A percentile compares a stretch with the other conserved stretches of the same genome.
Conservation (phyloP, 1,140 invertebrate genomes). For the Drosophila erecta region DNA sequence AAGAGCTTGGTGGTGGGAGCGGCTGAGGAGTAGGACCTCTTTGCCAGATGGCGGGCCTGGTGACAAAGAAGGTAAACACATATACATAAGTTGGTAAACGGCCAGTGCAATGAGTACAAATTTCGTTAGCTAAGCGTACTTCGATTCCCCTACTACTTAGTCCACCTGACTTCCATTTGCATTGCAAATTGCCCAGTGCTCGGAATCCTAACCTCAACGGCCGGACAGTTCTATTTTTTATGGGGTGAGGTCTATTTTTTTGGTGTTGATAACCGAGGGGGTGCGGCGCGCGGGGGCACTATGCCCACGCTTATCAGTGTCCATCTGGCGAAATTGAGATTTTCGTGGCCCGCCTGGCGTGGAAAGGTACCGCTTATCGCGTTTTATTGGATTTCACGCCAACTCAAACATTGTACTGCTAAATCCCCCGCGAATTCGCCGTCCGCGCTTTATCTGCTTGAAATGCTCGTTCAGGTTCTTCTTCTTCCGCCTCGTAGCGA, state of each 20-base stretch:
- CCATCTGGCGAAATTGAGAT: conserved; percentile 32
- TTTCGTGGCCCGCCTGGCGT: conserved; percentile 36
- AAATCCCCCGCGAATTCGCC: conserved; percentile 27
- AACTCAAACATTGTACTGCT: conserved; percentile 5
- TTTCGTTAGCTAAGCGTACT: too few species aligned
- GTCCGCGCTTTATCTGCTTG: conserved; percentile 20
- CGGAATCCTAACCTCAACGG: conserved; percentile 39
- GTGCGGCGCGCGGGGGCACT: conserved; percentile 10
- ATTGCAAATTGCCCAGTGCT: conserved; percentile 22
- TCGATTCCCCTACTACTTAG: background rate
- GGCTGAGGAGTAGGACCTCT: conserved; percentile 78
- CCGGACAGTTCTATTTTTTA: background rate
- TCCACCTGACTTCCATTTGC: conserved; percentile 31
- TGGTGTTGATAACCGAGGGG: conserved; percentile 12
- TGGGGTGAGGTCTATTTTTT: conserved; percentile 31
- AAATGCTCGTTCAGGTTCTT: conserved; percentile 3
- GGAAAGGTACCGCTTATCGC: conserved; percentile 54
- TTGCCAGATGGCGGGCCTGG: conserved; percentile 63
- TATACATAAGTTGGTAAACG: background rate
- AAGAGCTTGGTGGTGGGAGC: conserved; percentile 93
- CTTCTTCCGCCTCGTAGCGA: conserved; percentile 8
- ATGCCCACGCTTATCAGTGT: conserved; percentile 59
- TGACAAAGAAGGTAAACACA: too few species aligned
- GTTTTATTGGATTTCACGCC: conserved; percentile 40
- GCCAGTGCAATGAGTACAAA: too few species aligned